Percentiles rank a stretch among this genome's conserved stretches.
phyloP scores from a whole-genome alignment of 2,888 invertebrate genomes.

The Caenorhabditis drosophilae region DNA sequence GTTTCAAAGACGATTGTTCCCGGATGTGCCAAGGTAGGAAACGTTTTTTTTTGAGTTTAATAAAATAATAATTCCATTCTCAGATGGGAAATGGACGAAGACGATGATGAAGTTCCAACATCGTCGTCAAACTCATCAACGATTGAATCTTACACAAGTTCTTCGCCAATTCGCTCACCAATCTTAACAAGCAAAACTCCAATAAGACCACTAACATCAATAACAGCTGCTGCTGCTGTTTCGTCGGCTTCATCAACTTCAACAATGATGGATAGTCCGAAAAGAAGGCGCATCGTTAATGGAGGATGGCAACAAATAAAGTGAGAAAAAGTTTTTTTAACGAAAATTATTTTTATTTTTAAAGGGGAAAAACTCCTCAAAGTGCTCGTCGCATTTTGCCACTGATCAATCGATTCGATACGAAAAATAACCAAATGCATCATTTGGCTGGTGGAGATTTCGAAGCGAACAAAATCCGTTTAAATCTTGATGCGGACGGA shows the following conservation, averaged over 20 bases:
- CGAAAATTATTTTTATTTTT: background rate
- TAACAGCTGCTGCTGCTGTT: background rate
- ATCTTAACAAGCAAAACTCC: conserved; percentile 19
- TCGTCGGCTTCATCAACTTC: background rate
- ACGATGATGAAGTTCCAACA: conserved; percentile 22
- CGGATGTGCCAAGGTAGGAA: background rate
- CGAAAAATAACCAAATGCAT: too few species aligned
- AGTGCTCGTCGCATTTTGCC: background rate
- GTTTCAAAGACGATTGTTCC: background rate
- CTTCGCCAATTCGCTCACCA: background rate
- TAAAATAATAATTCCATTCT: too few species aligned
- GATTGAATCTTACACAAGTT: conserved; percentile 10
- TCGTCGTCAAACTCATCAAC: conserved; percentile 25
- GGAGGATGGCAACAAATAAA: too few species aligned
- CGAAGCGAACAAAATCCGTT: background rate
- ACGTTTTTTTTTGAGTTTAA: too few species aligned
- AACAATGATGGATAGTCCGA: conserved; percentile 10
- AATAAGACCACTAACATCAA: conserved; percentile 8
- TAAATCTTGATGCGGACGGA: background rate
- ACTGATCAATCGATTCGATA: background rate
- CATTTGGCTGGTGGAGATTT: background rate
- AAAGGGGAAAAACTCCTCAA: background rate
- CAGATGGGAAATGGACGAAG: conserved; percentile 8
- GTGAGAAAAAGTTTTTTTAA: background rate
- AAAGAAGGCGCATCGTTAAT: background rate